These are phyloP conservation scores for Strix aluco DNA, from an alignment of 2,113 vertebrate genomes.

Conservation along the genomic window DNA sequence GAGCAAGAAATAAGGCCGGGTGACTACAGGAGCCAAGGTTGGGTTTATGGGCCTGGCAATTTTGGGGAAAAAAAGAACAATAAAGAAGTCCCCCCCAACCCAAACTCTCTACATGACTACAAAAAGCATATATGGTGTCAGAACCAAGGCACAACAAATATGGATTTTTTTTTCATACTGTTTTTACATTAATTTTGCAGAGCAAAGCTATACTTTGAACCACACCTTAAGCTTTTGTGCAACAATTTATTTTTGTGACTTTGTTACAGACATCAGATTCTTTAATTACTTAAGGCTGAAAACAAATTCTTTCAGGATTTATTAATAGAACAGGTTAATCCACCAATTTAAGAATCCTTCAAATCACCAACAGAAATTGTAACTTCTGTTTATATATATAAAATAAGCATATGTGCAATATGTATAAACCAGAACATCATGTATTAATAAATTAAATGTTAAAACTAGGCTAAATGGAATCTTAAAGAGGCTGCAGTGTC, in stretches of 20 bases:
- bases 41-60: background rate
- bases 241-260: background rate
- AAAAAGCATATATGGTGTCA: background rate
- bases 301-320: background rate
- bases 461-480: background rate
- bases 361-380: background rate
- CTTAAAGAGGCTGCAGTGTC: background rate
- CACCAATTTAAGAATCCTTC: background rate
- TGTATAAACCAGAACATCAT: background rate
- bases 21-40: background rate
- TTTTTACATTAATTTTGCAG: background rate
- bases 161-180: accelerated
- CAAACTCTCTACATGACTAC: background rate
- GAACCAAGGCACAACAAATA: background rate
- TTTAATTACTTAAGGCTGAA: background rate
- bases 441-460: background rate
- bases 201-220: background rate
- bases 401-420: background rate
- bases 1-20: background rate
- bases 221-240: background rate
- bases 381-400: background rate
- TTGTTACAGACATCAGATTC: background rate
- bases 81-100: background rate
- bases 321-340: background rate
- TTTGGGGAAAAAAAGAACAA: no score